Percentiles rank a stretch among this genome's conserved stretches.
These are phyloP conservation scores for Anhinga anhinga DNA, from an alignment of 2,113 vertebrate species.

Conservation along the genomic window DNA sequence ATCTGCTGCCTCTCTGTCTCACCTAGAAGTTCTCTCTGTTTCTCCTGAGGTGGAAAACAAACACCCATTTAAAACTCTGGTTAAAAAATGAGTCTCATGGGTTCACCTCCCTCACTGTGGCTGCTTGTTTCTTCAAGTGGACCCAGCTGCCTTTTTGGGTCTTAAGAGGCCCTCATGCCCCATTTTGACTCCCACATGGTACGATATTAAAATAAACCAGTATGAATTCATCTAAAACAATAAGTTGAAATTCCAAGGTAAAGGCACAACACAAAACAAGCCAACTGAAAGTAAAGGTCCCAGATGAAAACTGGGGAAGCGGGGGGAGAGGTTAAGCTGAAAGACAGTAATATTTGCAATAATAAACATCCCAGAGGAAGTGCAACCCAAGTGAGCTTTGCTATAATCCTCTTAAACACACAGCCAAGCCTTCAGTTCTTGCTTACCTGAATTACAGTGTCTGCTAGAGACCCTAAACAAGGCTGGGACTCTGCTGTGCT, in stretches of 20 bases:
- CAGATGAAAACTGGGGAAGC: neutral
- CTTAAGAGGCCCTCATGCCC: neutral
- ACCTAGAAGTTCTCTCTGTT: neutral
- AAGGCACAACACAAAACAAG: neutral
- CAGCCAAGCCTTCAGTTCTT: neutral
- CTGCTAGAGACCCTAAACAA: neutral
- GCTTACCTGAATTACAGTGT: neutral
- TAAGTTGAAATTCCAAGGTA: neutral
- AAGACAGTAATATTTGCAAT: neutral
- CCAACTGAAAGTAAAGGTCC: neutral
- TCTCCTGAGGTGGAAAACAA: neutral
- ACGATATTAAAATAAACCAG: neutral
- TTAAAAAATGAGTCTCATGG: neutral
- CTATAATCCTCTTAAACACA: neutral
- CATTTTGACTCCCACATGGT: neutral
- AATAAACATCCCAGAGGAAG: neutral
- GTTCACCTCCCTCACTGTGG: neutral
- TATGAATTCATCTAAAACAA: neutral
- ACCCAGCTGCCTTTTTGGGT: neutral
- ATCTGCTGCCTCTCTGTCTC: neutral
- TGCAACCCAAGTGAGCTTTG: neutral
- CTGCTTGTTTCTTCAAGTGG: neutral
- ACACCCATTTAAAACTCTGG: neutral
- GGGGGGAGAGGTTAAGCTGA: neutral
- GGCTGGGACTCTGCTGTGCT: neutral